phyloP scores from a whole-genome alignment of 2,797 vertebrate genomes.

The Furcifer pardalis region DNA sequence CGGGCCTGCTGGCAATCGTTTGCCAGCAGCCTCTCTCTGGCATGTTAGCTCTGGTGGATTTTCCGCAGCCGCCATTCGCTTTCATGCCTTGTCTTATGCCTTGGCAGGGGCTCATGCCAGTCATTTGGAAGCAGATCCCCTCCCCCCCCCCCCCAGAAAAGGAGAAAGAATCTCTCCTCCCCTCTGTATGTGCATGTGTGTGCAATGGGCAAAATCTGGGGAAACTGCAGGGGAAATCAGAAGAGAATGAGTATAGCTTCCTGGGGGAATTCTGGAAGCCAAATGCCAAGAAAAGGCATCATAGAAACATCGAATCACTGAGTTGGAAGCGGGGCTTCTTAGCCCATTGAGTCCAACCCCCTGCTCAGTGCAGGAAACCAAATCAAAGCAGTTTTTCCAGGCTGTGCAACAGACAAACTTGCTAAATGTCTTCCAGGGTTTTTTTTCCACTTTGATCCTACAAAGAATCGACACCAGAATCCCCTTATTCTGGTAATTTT shows the following conservation, averaged over 20 bases:
- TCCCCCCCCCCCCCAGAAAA: no score
- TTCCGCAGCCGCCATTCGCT: background rate
- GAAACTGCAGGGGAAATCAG: background rate
- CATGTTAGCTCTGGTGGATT: constrained; percentile 56
- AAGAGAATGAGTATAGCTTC: no score
- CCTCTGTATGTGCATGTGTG: no score
- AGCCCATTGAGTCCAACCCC: no score
- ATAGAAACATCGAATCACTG: no score
- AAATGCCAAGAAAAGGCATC: no score
- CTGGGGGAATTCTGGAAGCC: no score
- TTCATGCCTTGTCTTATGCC: background rate
- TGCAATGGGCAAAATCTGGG: background rate
- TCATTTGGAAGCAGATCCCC: background rate
- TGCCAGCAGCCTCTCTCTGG: constrained; percentile 48
- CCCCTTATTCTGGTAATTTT: rapidly evolving
- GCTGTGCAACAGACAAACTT: no score
- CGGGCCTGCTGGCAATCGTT: constrained; percentile 52
- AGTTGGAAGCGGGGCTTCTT: no score
- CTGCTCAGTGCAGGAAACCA: no score
- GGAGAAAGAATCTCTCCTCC: no score
- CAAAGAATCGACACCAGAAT: background rate
- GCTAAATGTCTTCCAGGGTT: constrained; percentile 10
- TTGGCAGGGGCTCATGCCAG: background rate
- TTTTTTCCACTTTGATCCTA: background rate
- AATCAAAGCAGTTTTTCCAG: no score